phyloP scores from a whole-genome alignment of 1,140 invertebrate genomes.

The Drosophila kurseongensis region DNA sequence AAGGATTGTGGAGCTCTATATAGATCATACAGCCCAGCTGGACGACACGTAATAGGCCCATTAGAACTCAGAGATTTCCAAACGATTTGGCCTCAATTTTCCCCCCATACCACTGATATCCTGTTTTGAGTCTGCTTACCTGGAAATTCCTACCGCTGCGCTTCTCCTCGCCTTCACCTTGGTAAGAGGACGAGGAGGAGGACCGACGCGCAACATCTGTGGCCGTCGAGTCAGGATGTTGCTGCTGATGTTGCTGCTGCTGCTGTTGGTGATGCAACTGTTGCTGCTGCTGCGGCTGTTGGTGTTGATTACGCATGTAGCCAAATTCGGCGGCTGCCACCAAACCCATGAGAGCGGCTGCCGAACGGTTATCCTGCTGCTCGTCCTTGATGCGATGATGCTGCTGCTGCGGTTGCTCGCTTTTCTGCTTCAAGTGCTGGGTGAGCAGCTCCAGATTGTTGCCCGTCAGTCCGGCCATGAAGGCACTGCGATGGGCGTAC shows the following conservation, averaged over 20 bases:
- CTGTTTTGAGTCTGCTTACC: constrained; percentile 70
- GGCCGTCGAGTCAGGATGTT: constrained; percentile 83
- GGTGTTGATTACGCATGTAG: constrained; percentile 81
- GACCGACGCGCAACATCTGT: constrained; percentile 80
- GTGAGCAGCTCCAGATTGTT: constrained; percentile 77
- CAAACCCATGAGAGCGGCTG: constrained; percentile 67
- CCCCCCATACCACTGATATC: constrained; percentile 36
- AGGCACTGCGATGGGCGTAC: constrained; percentile 78
- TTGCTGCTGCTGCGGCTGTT: constrained; percentile 60
- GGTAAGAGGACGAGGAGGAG: constrained; percentile 75
- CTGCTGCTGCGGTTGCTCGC: constrained; percentile 49
- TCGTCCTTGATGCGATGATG: constrained; percentile 52
- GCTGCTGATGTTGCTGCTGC: constrained; percentile 64
- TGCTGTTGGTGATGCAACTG: constrained; percentile 54
- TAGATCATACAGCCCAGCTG: background rate
- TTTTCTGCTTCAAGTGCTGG: constrained; percentile 72
- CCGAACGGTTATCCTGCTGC: constrained; percentile 67
- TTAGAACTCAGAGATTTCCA: constrained; percentile 61
- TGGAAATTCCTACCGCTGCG: constrained; percentile 81
- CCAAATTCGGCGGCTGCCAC: constrained; percentile 71
- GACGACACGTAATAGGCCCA: constrained; percentile 64
- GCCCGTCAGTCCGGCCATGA: constrained; percentile 78
- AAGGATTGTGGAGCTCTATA: background rate
- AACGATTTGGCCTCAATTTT: constrained; percentile 18
- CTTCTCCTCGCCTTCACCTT: constrained; percentile 78